Conservation (phyloP, 2,888 invertebrate genomes). For the Cephalotes varians region DNA sequence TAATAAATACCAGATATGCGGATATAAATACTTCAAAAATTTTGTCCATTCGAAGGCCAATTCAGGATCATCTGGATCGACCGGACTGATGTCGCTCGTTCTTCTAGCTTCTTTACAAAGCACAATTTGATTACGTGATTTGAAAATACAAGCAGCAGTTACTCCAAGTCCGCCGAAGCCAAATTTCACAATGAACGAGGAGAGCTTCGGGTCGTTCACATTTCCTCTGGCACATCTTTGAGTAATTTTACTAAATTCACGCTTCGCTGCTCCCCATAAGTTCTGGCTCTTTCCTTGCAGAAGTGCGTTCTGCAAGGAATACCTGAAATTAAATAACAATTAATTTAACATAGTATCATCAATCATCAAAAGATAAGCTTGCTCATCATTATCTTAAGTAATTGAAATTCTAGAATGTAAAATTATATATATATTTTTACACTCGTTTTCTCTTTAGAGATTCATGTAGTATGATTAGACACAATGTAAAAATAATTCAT, state of each 20-base stretch:
- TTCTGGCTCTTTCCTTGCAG: constrained; percentile 42
- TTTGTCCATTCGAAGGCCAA: constrained; percentile 91
- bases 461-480: not conserved
- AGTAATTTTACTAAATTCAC: constrained; percentile 45
- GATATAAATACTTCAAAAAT: constrained; percentile 91
- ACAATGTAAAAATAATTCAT: not conserved
- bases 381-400: not conserved
- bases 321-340: constrained; percentile 52
- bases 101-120: constrained; percentile 57
- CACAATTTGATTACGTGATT: constrained; percentile 51
- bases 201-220: constrained; percentile 8
- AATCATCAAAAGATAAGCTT: not conserved
- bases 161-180: constrained; percentile 70
- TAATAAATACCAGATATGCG: constrained; percentile 92
- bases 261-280: constrained; percentile 33
- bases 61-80: constrained; percentile 38
- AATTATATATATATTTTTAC: not conserved
- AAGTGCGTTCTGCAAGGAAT: constrained; percentile 40
- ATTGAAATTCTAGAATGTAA: not conserved
- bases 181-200: constrained; percentile 61
- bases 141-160: constrained; percentile 63
- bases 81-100: constrained; percentile 38
- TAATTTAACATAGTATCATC: not conserved
- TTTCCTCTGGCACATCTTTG: constrained; percentile 16
- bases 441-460: not conserved